Percentiles rank a stretch among this genome's conserved stretches.
These are phyloP conservation scores for Drosophila repletoides DNA, from an alignment of 1,140 invertebrate genomes.

Conservation along the genomic window DNA sequence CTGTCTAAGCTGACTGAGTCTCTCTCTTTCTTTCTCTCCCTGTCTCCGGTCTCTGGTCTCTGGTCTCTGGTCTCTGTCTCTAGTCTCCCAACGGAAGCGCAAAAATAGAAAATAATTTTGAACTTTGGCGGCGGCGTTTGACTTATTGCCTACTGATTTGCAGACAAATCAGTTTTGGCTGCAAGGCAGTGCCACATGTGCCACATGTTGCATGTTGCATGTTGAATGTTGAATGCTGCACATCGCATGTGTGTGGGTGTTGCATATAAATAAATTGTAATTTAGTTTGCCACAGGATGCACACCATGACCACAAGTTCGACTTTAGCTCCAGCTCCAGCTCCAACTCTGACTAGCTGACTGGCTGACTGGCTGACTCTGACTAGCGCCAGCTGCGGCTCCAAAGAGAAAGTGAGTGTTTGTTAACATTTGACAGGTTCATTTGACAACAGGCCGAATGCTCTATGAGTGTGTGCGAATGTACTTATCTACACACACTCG, in stretches of 20 bases:
- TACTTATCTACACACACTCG: constrained; percentile 26
- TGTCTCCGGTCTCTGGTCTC: background rate
- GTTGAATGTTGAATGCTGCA: background rate
- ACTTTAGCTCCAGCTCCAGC: background rate
- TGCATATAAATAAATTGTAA: constrained; percentile 77
- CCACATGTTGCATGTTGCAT: constrained; percentile 10
- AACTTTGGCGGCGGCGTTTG: constrained; percentile 73
- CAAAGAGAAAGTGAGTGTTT: constrained; percentile 75
- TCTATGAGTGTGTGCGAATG: constrained; percentile 6
- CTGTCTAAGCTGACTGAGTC: constrained; percentile 56
- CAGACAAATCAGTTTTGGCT: constrained; percentile 66
- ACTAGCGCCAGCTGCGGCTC: constrained; percentile 60
- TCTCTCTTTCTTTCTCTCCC: background rate
- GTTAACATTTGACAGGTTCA: constrained; percentile 76
- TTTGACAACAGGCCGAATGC: constrained; percentile 58
- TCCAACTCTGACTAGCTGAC: background rate
- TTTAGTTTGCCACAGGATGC: constrained; percentile 70
- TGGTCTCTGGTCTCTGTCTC: background rate
- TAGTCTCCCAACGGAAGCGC: constrained; percentile 63
- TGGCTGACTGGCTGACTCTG: background rate
- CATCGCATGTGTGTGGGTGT: constrained; percentile 55
- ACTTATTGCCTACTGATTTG: constrained; percentile 78
- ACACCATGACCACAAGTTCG: constrained; percentile 12
- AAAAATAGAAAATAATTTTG: constrained; percentile 75
- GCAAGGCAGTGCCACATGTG: constrained; percentile 35